A percentile compares a stretch with the other conserved stretches of the same genome.
Conservation (phyloP, 2,797 vertebrate genomes). For the Sebastolobus altivelis region DNA sequence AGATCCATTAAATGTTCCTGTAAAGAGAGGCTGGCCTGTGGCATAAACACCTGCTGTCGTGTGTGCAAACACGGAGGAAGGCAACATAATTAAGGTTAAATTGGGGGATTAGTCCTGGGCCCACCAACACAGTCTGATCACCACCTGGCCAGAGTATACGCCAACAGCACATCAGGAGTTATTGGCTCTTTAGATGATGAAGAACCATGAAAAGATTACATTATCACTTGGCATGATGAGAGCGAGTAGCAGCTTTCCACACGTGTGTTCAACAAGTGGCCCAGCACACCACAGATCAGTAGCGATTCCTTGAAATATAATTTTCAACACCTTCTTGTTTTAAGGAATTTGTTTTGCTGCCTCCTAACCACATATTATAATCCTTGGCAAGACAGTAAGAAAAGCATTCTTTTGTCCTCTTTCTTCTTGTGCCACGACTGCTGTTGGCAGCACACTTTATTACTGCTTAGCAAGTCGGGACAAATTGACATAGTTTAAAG, state of each 20-base stretch:
- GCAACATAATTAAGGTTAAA: background rate
- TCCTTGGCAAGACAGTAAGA: constrained; percentile 48
- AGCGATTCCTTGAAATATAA: constrained; percentile 15
- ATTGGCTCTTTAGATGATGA: background rate
- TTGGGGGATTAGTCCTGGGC: background rate
- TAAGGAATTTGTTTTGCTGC: constrained; percentile 37
- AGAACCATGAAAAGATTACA: background rate
- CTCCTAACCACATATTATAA: constrained; percentile 50
- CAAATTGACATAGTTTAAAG: constrained; percentile 63
- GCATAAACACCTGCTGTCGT: background rate
- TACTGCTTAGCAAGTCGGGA: constrained; percentile 57
- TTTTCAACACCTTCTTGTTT: constrained; percentile 35
- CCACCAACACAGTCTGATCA: too few relatives aligned
- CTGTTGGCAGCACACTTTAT: constrained; percentile 42
- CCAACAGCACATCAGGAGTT: background rate
- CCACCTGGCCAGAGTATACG: background rate
- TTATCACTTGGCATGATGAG: background rate
- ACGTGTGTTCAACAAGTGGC: constrained; percentile 33
- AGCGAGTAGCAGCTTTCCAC: background rate
- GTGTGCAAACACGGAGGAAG: background rate
- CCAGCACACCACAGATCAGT: constrained; percentile 19
- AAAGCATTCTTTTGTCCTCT: constrained; percentile 61
- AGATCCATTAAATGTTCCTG: background rate
- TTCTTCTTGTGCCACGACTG: constrained; percentile 64
- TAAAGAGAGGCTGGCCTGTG: background rate